Evolutionary conservation across 2,888 invertebrate species (phyloP), one percentile per base, ranked within the genome.

Genomic region (Strigamia crassipes): DNA sequence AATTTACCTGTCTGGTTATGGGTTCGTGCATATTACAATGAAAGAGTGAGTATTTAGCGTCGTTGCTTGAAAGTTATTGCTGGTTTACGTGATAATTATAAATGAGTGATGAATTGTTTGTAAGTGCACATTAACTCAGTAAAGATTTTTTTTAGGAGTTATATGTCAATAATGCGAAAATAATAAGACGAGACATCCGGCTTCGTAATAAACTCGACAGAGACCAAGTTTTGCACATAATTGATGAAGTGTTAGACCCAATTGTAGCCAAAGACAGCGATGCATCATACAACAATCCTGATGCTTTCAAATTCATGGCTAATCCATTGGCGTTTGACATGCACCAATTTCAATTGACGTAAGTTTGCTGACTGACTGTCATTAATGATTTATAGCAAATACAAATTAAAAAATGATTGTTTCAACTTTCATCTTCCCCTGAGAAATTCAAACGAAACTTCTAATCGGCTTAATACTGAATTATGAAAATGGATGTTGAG

Each of bases 1-100:
- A 95, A 94, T 89, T 94, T 95, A 0, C 94, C 94, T 0, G 89
- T 96, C 81, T 96, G 95, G 93, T 92, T 96, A 83, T 94, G 94
- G 80, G 90, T 92, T 80, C 91, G 85, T 51, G 73, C 82, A 21
- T 91, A 83, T 90, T 90, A 15, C 85, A 88, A 89, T 73, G 91
- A 92, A 83, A 94, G 94, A 84, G 91, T 95, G 34, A 81, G 61
- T 81, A 80, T 38, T 38, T 38, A 78, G 61, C 8, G 38, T 38
- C 8, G 38, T 38, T 38, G 38, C 38, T 38, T 38, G 6, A 38
- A 15, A 51, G 18, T 18, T 51, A 8, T 51, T 3, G 51, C 18
- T 51, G 23, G 77, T 77, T 77, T 31, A 31, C 23, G 34, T 38
- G 38, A 38, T 38, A 6, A 34, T 3, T 34, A 34, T 5, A 9